These are phyloP conservation scores for Ploceus nigricollis DNA, from an alignment of 2,113 vertebrate genomes.

Conservation along the genomic window DNA sequence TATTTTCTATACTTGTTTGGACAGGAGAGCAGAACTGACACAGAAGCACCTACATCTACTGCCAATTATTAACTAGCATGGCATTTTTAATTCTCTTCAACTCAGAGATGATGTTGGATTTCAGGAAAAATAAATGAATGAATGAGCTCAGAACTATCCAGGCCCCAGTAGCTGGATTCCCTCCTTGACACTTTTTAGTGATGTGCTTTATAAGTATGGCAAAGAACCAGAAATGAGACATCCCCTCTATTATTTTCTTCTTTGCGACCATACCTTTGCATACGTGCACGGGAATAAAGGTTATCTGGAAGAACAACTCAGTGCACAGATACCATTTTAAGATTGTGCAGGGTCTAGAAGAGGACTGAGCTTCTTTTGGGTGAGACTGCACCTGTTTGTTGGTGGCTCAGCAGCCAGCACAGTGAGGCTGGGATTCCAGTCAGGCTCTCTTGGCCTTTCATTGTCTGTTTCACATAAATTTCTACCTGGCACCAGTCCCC, in stretches of 20 bases:
- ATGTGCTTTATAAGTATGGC: fast-evolving
- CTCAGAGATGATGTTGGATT: not conserved
- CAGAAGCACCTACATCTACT: not conserved
- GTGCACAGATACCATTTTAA: not conserved
- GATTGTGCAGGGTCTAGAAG: not conserved
- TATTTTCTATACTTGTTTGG: not conserved
- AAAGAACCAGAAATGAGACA: not conserved
- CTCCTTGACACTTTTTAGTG: not conserved
- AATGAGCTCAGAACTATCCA: not conserved
- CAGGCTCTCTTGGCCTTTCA: not conserved
- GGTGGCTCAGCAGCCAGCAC: not conserved
- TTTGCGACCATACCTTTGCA: not conserved
- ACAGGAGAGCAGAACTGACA: not conserved
- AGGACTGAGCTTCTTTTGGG: not conserved
- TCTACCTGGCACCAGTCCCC: not conserved
- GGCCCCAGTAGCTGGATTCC: not conserved
- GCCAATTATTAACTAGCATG: not conserved
- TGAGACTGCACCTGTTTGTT: not conserved
- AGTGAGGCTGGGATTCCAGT: not conserved
- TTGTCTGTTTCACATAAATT: not conserved
- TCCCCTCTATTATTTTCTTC: not conserved
- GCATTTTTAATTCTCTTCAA: not conserved
- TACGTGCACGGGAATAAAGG: not conserved
- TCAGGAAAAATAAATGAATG: not conserved
- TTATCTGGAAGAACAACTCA: not conserved